Base-by-base conservation (phyloP, 2,888 invertebrate species). In the Patella depressa region DNA sequence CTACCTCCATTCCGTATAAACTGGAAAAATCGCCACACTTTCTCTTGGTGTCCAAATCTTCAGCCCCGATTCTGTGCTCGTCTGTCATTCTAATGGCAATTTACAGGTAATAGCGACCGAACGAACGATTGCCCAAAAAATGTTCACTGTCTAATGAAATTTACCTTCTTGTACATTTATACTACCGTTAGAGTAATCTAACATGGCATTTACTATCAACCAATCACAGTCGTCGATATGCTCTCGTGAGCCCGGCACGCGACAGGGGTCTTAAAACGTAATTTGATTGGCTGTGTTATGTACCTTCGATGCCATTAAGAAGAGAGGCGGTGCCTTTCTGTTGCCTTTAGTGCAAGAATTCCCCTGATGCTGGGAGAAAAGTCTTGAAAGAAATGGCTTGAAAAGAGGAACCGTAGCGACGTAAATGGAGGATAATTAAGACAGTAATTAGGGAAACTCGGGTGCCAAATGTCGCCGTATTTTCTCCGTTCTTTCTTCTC, bases 11-110 rank as follows among this genome's bases (percentile, higher is more conserved):
- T 45, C 95, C 95, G 92, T 97, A 97, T 86, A 97, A 93, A 45
- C 96, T 95, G 78, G 95, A 94, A 91, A 97, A 97, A 92, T 97
- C 97, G 92, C 97, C 97, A 92, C 96, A 89, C 84, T 92, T 92
- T 77, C 92, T 87, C 81, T 91, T 91, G 78, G 91, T 91, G 73
- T 92, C 91, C n/a, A 88, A 86, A 53, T 90, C 87, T 65, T 91
- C 90, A 65, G 89, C 90, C 75, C 89, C 87, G 85, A 86, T 79
- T 77, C 90, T 78, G 77, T 87, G 88, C 80, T 91, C 90, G 81
- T 91, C 91, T 80, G 89, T 86, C 85, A 90, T 86, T 73, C 83
- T 86, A 73, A 71, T 75, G 19, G 12, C 24, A 65, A 65, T 65
- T 24, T 65, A 24, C 65, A 65, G 65, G 65, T 65, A 65, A 65